phyloP scores from a whole-genome alignment of 2,797 vertebrate genomes.

The Argentina silus region DNA sequence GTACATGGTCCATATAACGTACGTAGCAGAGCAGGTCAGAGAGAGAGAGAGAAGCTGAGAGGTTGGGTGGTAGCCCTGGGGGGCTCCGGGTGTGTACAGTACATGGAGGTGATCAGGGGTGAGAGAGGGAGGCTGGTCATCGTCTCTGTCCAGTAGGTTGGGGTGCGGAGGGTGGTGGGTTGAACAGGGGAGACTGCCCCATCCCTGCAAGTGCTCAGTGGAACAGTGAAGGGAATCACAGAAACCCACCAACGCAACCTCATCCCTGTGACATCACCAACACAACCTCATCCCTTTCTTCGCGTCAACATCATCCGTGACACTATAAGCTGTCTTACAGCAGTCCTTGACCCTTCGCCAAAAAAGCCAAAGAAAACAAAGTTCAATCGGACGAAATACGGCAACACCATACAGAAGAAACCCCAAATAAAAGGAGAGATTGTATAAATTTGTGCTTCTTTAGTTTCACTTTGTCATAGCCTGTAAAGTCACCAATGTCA shows the following conservation, averaged over 20 bases:
- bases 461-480: slow-evolving; percentile 75
- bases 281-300: background rate
- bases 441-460: slow-evolving; percentile 88
- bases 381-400: slow-evolving; percentile 54
- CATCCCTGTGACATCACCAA: background rate
- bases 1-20: background rate
- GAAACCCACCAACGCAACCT: background rate
- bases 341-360: slow-evolving; percentile 40
- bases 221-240: background rate
- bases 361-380: slow-evolving; percentile 62
- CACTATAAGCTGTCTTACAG: background rate
- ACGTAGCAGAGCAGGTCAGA: background rate
- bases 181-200: background rate
- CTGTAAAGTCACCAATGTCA: slow-evolving; percentile 40
- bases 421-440: slow-evolving; percentile 72
- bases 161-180: background rate
- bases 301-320: background rate
- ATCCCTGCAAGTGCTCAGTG: background rate
- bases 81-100: too few relatives aligned
- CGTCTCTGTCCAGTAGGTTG: background rate
- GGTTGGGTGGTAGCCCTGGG: too few relatives aligned
- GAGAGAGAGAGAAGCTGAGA: background rate
- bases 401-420: slow-evolving; percentile 71
- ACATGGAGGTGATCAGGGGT: too few relatives aligned
- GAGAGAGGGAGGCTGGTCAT: background rate